These are phyloP conservation scores for Sternarchorhynchus goeldii DNA, from an alignment of 2,797 vertebrate species.

Conservation along the genomic window DNA sequence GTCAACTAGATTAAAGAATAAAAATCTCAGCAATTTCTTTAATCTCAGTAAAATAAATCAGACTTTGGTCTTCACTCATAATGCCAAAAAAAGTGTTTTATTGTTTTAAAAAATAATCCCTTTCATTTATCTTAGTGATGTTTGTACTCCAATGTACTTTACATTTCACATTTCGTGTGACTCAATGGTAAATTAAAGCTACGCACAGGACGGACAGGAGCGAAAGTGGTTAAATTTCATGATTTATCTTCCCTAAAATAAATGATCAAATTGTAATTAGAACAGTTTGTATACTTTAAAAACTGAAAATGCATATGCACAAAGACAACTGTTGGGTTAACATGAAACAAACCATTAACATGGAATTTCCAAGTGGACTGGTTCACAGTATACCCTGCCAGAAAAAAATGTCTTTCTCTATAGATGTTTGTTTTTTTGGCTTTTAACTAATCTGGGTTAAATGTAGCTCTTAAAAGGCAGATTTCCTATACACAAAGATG, in stretches of 20 bases:
- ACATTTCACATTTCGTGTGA: neutral
- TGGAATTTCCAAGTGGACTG: neutral
- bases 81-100: neutral
- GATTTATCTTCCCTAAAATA: neutral
- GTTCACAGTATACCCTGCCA: conserved; percentile 49
- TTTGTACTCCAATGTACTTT: neutral
- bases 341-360: conserved; percentile 1
- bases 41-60: neutral
- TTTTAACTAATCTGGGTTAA: neutral
- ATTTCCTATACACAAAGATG: conserved; percentile 2
- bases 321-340: neutral
- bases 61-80: conserved; percentile 3
- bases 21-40: neutral
- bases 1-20: no score
- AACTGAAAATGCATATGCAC: neutral
- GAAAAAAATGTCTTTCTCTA: conserved; percentile 23
- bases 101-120: conserved; percentile 3
- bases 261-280: neutral
- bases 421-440: neutral
- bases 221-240: neutral
- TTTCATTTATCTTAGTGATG: neutral
- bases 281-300: neutral
- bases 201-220: neutral
- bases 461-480: neutral
- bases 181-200: neutral